Evolutionary conservation across 2,113 vertebrate genomes (phyloP), one percentile per base, ranked within the genome.

Genomic region (Elgaria multicarinata): DNA sequence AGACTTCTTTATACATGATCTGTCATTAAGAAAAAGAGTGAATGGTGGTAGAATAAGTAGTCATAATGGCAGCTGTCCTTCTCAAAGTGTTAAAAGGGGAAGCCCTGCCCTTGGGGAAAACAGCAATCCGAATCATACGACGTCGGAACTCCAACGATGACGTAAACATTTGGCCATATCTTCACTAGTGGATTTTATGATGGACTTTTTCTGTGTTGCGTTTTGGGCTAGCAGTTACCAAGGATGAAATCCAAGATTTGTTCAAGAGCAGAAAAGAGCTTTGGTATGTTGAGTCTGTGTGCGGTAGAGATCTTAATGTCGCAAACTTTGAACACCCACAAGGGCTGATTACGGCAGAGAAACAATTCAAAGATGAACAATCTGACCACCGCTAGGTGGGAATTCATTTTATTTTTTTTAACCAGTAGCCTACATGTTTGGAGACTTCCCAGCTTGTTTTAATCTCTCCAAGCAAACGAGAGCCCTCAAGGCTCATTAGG

Each of bases 401-500:
- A 77, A 39, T 71, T 76, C 2, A 89, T 67, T 94, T 92, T 9
- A 10, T 71, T 39, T 76, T 84, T 86, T 87, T 24, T 91, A 93
- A 55, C 10, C 87, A 92, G 90, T 92, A 76, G 44, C 85, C 18
- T 75, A 82, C 1, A 31, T 1, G 58, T 78, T 87, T 90, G 42
- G 94, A 94, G 94, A 92, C 82, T 89, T 92, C 94, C 87, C 92
- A 93, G 93, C 84, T 95, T 94, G 91, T 95, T 95, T 89, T 92
- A 95, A 96, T 95, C 89, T 96, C 93, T 79, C 93, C 89, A 92
- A 95, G 94, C 93, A 95, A 96, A 96, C 76, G 93, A 95, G 94
- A 94, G 93, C 94, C 95, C 97, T 96, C 94, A 92, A 96, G 96
- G 91, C 94, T 96, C 93, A 94, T 96, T 93, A 96, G 91, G 94